A percentile compares a stretch with the other conserved stretches of the same genome.
phyloP scores from a whole-genome alignment of 2,888 invertebrate genomes.

The Ennomos quercinarius region DNA sequence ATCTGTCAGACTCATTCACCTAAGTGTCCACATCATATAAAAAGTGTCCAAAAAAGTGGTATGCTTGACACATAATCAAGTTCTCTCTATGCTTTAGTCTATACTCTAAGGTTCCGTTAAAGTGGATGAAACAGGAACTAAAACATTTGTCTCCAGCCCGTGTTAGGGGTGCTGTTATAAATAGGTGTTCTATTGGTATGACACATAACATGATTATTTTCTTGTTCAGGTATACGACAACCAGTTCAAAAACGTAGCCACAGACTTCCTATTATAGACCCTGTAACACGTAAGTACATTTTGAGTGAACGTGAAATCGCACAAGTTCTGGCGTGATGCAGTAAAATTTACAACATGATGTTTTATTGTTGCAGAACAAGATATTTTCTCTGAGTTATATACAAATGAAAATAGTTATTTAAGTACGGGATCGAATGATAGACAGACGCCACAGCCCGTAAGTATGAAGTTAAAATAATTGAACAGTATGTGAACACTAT shows the following conservation, averaged over 20 bases:
- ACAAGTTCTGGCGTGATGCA: background rate
- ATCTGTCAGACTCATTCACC: no score
- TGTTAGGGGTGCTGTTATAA: no score
- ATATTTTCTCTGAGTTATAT: conserved; percentile 78
- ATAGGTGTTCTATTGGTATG: no score
- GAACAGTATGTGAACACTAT: no score
- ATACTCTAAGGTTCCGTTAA: no score
- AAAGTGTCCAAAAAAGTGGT: no score
- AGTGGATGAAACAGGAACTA: no score
- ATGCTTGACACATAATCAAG: no score
- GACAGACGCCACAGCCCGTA: conserved; percentile 83
- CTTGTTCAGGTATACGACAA: conserved; percentile 66
- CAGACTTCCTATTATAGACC: conserved; percentile 73
- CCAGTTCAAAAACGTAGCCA: conserved; percentile 66
- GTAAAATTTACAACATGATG: conserved; percentile 8
- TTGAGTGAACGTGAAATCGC: background rate
- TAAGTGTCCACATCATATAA: no score
- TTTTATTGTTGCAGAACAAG: conserved; percentile 73
- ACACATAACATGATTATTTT: conserved; percentile 3
- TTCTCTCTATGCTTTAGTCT: no score
- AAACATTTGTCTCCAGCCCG: no score
- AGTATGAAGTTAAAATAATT: conserved; percentile 46
- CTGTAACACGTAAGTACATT: conserved; percentile 69
- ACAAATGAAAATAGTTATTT: conserved; percentile 66
- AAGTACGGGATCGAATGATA: conserved; percentile 78